These are phyloP conservation scores for Drosophila subpulchrella DNA, from an alignment of 1,140 invertebrate species.

Conservation along the genomic window DNA sequence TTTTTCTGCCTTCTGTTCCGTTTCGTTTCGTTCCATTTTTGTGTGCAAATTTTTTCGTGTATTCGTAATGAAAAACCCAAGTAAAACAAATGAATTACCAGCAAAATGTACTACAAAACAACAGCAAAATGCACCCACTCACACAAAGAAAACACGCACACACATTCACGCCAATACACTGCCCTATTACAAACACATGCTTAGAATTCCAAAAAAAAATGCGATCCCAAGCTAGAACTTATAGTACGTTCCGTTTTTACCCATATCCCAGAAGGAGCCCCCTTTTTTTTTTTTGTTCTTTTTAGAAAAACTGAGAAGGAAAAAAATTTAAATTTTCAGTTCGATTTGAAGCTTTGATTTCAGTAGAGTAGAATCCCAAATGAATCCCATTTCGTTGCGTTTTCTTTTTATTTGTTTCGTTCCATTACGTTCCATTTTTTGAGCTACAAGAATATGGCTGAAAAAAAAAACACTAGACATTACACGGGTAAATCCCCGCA, in stretches of 20 bases:
- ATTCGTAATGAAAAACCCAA: conserved; percentile 61
- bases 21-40: conserved; percentile 53
- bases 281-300: conserved; percentile 1
- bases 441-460: conserved; percentile 6
- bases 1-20: conserved; percentile 2
- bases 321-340: background rate
- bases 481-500: conserved; percentile 9
- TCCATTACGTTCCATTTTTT: conserved; percentile 4
- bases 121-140: conserved; percentile 6
- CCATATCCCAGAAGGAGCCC: background rate
- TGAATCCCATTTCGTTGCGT: conserved; percentile 2
- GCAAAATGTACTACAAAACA: conserved; percentile 33
- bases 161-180: conserved; percentile 12
- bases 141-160: conserved; percentile 6
- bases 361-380: background rate
- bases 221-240: background rate
- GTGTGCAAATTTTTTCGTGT: conserved; percentile 83
- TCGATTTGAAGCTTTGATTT: conserved; percentile 18
- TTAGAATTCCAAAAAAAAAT: conserved; percentile 2
- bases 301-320: conserved; percentile 2
- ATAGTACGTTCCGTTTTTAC: background rate
- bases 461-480: conserved; percentile 19
- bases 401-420: conserved; percentile 6
- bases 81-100: conserved; percentile 28
- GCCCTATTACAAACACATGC: conserved; percentile 5